Percentiles rank a stretch among this genome's conserved stretches.
Evolutionary conservation across 2,797 vertebrate species (phyloP).

Genomic region (Mycteria americana): DNA sequence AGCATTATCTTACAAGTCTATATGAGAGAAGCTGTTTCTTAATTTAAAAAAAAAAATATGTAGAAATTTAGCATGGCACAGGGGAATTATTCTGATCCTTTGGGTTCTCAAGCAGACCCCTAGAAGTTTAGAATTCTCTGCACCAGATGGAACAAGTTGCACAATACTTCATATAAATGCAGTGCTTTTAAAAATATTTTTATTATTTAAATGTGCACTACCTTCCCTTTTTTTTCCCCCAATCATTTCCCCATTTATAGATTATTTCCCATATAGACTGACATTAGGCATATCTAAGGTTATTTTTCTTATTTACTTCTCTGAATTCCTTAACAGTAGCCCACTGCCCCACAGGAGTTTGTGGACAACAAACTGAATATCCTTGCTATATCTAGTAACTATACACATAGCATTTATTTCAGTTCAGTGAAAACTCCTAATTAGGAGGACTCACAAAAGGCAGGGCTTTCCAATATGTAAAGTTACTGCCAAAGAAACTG

Average conservation of each 20-base stretch:
- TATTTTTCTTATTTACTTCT: neutral
- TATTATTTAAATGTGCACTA: neutral
- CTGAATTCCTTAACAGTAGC: neutral
- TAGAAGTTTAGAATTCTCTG: neutral
- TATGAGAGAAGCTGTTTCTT: neutral
- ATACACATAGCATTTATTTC: neutral
- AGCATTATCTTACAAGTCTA: neutral
- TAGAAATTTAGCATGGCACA: neutral
- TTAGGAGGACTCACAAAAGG: neutral
- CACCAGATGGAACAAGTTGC: neutral
- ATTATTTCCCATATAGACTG: neutral
- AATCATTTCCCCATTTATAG: neutral
- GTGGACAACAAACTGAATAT: neutral
- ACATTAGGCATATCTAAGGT: neutral
- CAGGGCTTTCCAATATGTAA: neutral
- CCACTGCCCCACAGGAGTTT: neutral
- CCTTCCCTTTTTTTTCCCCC: fast-evolving
- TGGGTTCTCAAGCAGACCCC: neutral
- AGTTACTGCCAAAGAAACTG: neutral
- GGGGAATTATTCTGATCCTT: neutral
- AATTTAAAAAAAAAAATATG: neutral
- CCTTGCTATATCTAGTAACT: neutral
- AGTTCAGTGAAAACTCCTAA: neutral
- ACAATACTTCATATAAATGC: neutral
- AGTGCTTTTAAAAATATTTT: neutral